Evolutionary conservation across 2,113 vertebrate genomes (phyloP).

Genomic region (Spizaetus ornatus): DNA sequence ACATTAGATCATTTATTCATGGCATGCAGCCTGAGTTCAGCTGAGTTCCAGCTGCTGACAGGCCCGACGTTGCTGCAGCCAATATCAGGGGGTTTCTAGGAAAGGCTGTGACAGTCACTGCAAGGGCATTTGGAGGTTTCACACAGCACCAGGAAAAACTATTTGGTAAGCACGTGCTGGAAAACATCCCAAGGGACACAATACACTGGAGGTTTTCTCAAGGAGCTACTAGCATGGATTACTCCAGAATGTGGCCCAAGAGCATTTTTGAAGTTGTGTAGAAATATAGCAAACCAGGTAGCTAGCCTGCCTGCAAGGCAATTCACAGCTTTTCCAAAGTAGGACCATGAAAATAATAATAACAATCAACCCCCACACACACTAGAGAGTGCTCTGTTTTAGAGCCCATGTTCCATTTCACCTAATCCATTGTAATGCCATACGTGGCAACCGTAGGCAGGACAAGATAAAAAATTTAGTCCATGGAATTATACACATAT

Average conservation of each 20-base stretch:
- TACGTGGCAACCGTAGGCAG: neutral
- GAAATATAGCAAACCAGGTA: neutral
- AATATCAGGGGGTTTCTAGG: neutral
- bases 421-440: neutral
- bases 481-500: neutral
- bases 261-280: neutral
- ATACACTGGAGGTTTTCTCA: neutral
- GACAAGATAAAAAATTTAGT: neutral
- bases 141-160: neutral
- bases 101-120: neutral
- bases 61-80: accelerated
- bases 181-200: neutral
- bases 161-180: neutral
- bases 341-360: neutral
- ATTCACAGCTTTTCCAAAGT: neutral
- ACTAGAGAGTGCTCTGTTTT: neutral
- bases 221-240: neutral
- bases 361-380: neutral
- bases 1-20: accelerated
- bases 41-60: neutral
- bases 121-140: neutral
- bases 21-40: neutral
- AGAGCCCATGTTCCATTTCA: neutral
- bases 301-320: neutral
- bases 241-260: neutral